These are phyloP conservation scores for Drosophila borborema DNA, from an alignment of 2,888 invertebrate genomes.

Conservation along the genomic window DNA sequence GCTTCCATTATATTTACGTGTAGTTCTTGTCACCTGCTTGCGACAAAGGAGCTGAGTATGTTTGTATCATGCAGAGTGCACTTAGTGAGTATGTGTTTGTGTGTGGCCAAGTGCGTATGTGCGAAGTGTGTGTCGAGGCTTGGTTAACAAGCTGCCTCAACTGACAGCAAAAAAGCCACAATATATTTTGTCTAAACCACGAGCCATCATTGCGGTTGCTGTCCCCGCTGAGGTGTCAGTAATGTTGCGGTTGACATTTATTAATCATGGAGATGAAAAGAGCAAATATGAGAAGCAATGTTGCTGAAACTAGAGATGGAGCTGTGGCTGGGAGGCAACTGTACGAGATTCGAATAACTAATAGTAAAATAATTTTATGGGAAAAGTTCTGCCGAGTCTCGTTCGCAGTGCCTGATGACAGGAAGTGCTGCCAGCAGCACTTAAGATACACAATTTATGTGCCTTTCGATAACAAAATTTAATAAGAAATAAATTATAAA, in stretches of 20 bases:
- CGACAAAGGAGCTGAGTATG: constrained; percentile 67
- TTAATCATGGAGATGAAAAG: constrained; percentile 64
- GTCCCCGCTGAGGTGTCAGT: constrained; percentile 67
- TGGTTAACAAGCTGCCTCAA: constrained; percentile 21
- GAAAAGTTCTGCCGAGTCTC: constrained; percentile 49
- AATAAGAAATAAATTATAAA: constrained; percentile 15
- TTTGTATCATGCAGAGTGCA: constrained; percentile 53
- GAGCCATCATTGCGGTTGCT: constrained; percentile 17
- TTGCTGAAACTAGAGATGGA: constrained; percentile 42
- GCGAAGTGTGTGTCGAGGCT: constrained; percentile 16
- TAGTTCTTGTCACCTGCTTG: constrained; percentile 70
- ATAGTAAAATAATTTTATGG: constrained; percentile 75
- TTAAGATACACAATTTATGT: neutral
- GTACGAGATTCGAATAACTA: constrained; percentile 68
- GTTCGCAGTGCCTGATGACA: constrained; percentile 21
- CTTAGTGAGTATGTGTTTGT: constrained; percentile 16
- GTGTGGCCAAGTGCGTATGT: neutral
- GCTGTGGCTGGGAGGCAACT: neutral
- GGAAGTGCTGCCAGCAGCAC: neutral
- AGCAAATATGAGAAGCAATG: constrained; percentile 7
- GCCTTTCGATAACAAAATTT: constrained; percentile 11
- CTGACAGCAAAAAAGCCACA: constrained; percentile 40
- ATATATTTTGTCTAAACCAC: constrained; percentile 56
- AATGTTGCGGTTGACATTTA: constrained; percentile 78
- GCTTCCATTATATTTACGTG: constrained; percentile 57